Conservation (phyloP, 1,140 invertebrate species). For the Habropoda laboriosa region DNA sequence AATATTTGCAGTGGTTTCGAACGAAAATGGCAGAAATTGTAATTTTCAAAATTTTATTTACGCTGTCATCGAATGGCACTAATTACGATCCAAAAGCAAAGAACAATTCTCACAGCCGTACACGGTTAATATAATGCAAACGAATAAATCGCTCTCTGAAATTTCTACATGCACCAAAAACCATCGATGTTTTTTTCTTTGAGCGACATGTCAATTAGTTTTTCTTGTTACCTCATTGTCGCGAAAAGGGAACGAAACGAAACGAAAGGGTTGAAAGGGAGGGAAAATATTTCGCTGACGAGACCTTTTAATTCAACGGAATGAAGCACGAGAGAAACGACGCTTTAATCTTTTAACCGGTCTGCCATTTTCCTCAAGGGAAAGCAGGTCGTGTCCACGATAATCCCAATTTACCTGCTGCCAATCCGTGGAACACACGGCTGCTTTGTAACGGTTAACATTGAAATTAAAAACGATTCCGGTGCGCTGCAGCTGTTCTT, state of each 20-base stretch:
- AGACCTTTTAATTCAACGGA: conserved; percentile 25
- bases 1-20: no score
- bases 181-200: background rate
- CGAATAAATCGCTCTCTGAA: background rate
- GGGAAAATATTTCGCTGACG: conserved; percentile 12
- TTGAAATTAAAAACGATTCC: conserved; percentile 28
- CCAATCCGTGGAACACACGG: background rate
- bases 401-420: conserved; percentile 38
- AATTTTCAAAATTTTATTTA: no score
- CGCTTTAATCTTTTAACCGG: conserved; percentile 47
- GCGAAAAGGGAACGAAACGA: background rate
- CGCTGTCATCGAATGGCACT: no score
- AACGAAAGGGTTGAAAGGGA: no score
- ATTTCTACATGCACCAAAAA: background rate
- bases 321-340: conserved; percentile 22
- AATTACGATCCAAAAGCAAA: no score
- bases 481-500: background rate
- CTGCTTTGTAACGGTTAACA: background rate
- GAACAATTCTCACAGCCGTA: no score
- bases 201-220: conserved; percentile 43
- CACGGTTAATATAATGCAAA: background rate
- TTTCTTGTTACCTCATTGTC: background rate
- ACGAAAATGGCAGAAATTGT: no score
- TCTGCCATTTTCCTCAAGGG: conserved; percentile 7
- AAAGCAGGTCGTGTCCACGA: conserved; percentile 6